Base-by-base conservation (phyloP, 2,888 invertebrate genomes). In the Neria commutata region DNA sequence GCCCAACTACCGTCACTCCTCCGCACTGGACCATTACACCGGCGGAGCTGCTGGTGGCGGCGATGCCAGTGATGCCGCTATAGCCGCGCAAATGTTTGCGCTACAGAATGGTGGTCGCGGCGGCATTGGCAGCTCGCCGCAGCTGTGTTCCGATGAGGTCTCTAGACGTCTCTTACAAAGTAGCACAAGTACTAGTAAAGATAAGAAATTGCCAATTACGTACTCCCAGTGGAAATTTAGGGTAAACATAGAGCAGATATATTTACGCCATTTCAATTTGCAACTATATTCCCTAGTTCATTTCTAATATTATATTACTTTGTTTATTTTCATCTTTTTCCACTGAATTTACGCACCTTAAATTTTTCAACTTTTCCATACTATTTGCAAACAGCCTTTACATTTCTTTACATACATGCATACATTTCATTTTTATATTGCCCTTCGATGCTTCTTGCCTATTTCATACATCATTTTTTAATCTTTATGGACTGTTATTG, bases 171-270 rank as follows among this genome's bases (percentile, higher is more conserved):
- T 83, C 68, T 76, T 81, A 75, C 78, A 78, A 76, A 81, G 69
- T 81, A 80, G 74, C 72, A 73, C 74, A 73, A 75, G 74, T 75
- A 73, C 73, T 73, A 79, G 72, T 80, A 81, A 75, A 77, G 76
- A 80, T 79, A 81, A 81, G 77, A 81, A 80, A 80, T 84, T 83
- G 83, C 85, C 83, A 80, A 82, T 84, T 81, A 85, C 85, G 74
- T 86, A 86, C 83, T 82, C 83, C 81, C 85, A 86, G 83, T 86
- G 86, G 86, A 85, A 84, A 83, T 82, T 84, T 83, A 84, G 85
- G 86, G 86, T 86, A 86, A 79, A 78, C 70, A 76, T 66, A 49
- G 40, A 37, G 34, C 55, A 58, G 54, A 54, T 49, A 54, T 33
- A 52, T 17, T 17, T 2, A 57, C 16, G 16, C 45, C 17, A 37